Base-by-base conservation (phyloP, 2,113 vertebrate genomes). In the Erythrocercus mccallii region DNA sequence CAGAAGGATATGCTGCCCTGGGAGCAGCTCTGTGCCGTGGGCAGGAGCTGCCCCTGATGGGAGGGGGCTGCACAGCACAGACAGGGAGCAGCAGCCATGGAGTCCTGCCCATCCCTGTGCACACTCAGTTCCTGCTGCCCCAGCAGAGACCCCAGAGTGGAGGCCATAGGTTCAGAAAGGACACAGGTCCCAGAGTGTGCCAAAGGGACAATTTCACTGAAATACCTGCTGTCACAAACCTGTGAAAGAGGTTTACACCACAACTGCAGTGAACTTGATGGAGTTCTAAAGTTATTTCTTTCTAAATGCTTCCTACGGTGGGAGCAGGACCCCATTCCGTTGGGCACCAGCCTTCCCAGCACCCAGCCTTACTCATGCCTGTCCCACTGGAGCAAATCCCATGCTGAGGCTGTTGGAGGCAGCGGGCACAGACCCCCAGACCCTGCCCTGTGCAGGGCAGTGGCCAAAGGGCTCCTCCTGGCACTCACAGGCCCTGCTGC, bases 361-460 rank as follows among this genome's bases (percentile, higher is more conserved):
- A 37, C 21, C 14, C 2, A 47, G 44, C 40, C 48, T 45, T 31
- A 27, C 47, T 76, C 18, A 1, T 11, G 9, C 21, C 5, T 5
- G 5, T 38, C 44, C 68, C 56, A 42, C 30, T 18, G 9, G 28
- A 37, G 62, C 10, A 56, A 76, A 31, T 23, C 24, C 24, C 0
- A 0, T 1, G 3, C 19, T 2, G 19, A 38, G 42, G 64, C 23
- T 42, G 42, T 56, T 28, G 19, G 42, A 48, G n/a, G 51, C 40
- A 51, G 42, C 0, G 0, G 58, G 31, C 3, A 5, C 28, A 21
- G 2, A 27, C 3, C 27, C 45, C 33, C n/a, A 42, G 35, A 20
- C 38, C 48, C 47, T 4, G n/a, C 40, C n/a, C 44, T 19, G 21
- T 17, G 28, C 53, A 18, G 37, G 57, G 21, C 5, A 3, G 22